These are phyloP conservation scores for Champsocephalus esox DNA, from an alignment of 2,797 vertebrate species.

Conservation along the genomic window DNA sequence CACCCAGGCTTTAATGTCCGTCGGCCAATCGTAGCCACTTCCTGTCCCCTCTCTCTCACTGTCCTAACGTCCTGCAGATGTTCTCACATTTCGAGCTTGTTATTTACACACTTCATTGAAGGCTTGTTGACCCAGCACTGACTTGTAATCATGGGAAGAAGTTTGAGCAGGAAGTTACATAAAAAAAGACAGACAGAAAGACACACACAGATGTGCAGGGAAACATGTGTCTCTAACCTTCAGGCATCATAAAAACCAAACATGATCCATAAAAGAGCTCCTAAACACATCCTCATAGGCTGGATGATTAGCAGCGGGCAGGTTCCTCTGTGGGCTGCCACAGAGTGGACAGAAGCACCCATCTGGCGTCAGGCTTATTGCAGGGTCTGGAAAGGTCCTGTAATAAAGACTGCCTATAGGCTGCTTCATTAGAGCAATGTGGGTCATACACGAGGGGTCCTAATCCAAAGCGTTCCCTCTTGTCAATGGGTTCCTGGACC, in stretches of 20 bases:
- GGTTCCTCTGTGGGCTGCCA: conserved; percentile 23
- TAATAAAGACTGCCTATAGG: conserved; percentile 55
- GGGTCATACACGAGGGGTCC: conserved; percentile 7
- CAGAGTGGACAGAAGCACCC: conserved; percentile 33
- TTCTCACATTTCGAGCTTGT: conserved; percentile 42
- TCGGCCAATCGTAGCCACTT: conserved; percentile 54
- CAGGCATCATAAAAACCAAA: conserved; percentile 52
- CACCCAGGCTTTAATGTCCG: conserved; percentile 38
- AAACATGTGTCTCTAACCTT: conserved; percentile 29
- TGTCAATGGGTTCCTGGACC: conserved; percentile 1
- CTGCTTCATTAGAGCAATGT: conserved; percentile 41
- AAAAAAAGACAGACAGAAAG: conserved; percentile 14
- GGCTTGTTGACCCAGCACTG: neutral
- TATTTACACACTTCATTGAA: conserved; percentile 31
- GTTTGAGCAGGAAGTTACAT: conserved; percentile 42
- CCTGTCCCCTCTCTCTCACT: conserved; percentile 46
- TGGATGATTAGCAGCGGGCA: conserved; percentile 15
- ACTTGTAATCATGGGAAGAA: conserved; percentile 21
- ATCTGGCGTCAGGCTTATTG: conserved; percentile 53
- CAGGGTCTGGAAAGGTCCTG: conserved; percentile 32
- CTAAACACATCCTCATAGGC: conserved; percentile 37
- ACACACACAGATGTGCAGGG: conserved; percentile 31
- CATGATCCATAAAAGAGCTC: conserved; percentile 38
- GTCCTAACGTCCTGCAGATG: conserved; percentile 65
- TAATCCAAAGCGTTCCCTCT: conserved; percentile 16